Evolutionary conservation across 2,888 invertebrate genomes (phyloP), one percentile per base, ranked within the genome.

Genomic region (Spilarctia lutea): DNA sequence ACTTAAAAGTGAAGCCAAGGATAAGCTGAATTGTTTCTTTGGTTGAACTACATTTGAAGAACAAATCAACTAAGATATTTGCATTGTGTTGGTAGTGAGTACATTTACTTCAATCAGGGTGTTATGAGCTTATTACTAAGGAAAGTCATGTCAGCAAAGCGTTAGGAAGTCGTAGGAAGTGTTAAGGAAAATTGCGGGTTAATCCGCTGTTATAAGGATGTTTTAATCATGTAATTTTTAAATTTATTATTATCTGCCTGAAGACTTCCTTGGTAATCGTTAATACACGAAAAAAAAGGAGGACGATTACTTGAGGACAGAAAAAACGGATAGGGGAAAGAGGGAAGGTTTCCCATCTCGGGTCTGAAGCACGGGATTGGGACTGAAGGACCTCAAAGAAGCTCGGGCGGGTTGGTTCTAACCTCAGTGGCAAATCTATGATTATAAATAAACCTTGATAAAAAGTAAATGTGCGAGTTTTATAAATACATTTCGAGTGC

Each of bases 1-100:
- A 42, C 42, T 67, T 67, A 30, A 60, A 33, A 60, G 72, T 56
- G 1, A n/a, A 56, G 68, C 60, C 60, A 73, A 68, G 67, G 66
- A 67, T 56, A 68, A 1, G 52, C 10, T 10, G 42, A 30, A 60
- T 45, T 68, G 30, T 67, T 56, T 24, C 67, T 20, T 56, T 33
- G 33, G 18, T 39, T 39, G 30, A 16, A 72, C n/a, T 0, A 56
- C n/a, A 56, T n/a, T 56, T 11, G n/a, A 56, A 56, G 56, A 52
- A n/a, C 52, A 24, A 52, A 52, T 24, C 3, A 52, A 52, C 7
- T 52, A 20, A 24, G 20, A 11, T 56, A 56, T n/a, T 56, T 56
- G n/a, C 7, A 4, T 52, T 56, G 39, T 39, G 39, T 39, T 39
- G 39, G 39, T 39, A 39, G 1, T 39, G 10, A 10, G 11, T 39